phyloP scores from a whole-genome alignment of 2,888 invertebrate genomes.

The Petrolisthes manimaculis region DNA sequence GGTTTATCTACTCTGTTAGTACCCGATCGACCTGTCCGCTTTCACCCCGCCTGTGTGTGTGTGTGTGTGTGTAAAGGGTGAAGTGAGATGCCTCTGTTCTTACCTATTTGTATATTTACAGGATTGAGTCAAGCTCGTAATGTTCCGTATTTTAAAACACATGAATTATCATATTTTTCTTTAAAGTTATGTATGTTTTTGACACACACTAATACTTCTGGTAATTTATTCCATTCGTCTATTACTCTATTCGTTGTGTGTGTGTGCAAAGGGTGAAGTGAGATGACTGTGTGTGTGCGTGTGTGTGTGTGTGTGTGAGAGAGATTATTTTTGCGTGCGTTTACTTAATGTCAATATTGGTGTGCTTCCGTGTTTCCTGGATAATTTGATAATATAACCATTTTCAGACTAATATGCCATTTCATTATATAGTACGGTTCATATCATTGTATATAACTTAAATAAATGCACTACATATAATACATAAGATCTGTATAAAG shows the following conservation, averaged over 20 bases:
- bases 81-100: neutral
- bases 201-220: too few relatives aligned
- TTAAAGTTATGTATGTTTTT: too few relatives aligned
- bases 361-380: neutral
- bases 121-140: too few relatives aligned
- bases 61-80: neutral
- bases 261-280: neutral
- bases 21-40: too few relatives aligned
- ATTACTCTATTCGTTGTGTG: neutral
- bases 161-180: too few relatives aligned
- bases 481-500: neutral
- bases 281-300: neutral
- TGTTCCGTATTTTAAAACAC: too few relatives aligned
- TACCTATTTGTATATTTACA: too few relatives aligned
- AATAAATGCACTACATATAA: neutral
- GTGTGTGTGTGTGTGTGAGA: constrained; percentile 15
- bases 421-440: neutral
- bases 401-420: neutral
- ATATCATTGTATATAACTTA: neutral
- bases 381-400: neutral
- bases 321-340: neutral
- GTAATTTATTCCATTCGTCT: too few relatives aligned
- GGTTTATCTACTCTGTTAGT: too few relatives aligned
- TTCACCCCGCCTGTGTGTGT: neutral
- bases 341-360: neutral